Base-by-base conservation (phyloP, 2,113 vertebrate genomes). In the Herpailurus yagouaroundi region DNA sequence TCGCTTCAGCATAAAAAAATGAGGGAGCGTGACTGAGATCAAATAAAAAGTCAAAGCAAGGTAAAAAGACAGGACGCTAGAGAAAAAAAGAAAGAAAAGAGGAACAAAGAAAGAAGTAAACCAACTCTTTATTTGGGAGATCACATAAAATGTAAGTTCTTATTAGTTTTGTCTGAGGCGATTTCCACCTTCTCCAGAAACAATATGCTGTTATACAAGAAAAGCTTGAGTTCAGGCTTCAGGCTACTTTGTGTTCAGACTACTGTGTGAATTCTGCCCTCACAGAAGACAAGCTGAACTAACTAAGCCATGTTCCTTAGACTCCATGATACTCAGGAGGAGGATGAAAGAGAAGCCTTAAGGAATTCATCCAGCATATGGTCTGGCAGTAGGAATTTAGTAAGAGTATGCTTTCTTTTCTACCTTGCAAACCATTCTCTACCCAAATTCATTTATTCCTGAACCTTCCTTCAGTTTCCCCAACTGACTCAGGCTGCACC, bases 151-250 rank as follows among this genome's bases (percentile, higher is more conserved):
- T 41, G 2, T 38, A 50, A 38, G 7, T 82, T 31, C 31, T 6
- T 50, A 8, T 33, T 21, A 19, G 7, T 23, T 85, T 92, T 74
- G 7, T 38, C n/a, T 11, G 27, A 33, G 66, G 4, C 2, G 13
- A 2, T n/a, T 52, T 86, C 18, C 21, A 79, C 5, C 63, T 74
- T 90, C 63, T 66, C 21, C 25, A 60, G 27, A 84, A 79, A 91
- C 8, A 63, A 41, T 10, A 31, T 13, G 31, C 0, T 16, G 0
- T 41, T 41, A 8, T 9, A 18, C 36, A 12, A 19, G 27, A 38
- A 48, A 9, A 45, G 1, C 9, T 27, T 60, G 23, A 27, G 14
- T 1, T 55, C 16, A 71, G 27, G 16, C 31, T 60, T 38, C 16
- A 68, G n/a, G 3, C 33, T 27, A 10, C 29, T 50, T 45, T 79